Percentiles rank a stretch among this genome's conserved stretches.
phyloP scores from a whole-genome alignment of 1,140 invertebrate species.

The Bombyx mandarina region DNA sequence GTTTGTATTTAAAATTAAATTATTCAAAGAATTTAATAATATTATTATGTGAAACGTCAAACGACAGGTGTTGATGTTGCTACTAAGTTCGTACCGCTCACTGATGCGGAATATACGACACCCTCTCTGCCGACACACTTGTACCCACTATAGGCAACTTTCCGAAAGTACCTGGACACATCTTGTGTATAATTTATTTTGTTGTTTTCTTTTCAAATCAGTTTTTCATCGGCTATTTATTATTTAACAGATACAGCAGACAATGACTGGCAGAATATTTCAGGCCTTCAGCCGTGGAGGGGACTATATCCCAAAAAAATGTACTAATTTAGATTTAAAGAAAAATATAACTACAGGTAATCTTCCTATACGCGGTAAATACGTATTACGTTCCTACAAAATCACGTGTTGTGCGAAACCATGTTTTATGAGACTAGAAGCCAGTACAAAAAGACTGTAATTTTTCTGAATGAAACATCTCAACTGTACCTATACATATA shows the following conservation, averaged over 20 bases:
- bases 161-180: slow-evolving; percentile 21
- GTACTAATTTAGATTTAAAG: too few relatives aligned
- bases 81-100: slow-evolving; percentile 7
- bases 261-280: too few relatives aligned
- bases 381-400: too few relatives aligned
- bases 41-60: slow-evolving; percentile 2
- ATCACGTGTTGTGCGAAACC: too few relatives aligned
- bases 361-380: too few relatives aligned
- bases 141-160: slow-evolving; percentile 20
- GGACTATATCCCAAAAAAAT: too few relatives aligned
- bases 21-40: slow-evolving; percentile 12
- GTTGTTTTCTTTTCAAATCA: slow-evolving; percentile 19
- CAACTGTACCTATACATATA: too few relatives aligned
- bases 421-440: too few relatives aligned
- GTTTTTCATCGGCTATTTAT: slow-evolving; percentile 7
- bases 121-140: slow-evolving; percentile 14
- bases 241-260: not conserved
- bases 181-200: slow-evolving; percentile 25
- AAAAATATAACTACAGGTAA: too few relatives aligned
- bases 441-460: too few relatives aligned
- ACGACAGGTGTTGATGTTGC: slow-evolving; percentile 16
- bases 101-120: slow-evolving; percentile 19
- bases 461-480: too few relatives aligned
- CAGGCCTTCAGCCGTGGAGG: too few relatives aligned
- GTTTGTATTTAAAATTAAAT: not conserved